phyloP scores from a whole-genome alignment of 2,113 vertebrate genomes.

The Noctilio leporinus region DNA sequence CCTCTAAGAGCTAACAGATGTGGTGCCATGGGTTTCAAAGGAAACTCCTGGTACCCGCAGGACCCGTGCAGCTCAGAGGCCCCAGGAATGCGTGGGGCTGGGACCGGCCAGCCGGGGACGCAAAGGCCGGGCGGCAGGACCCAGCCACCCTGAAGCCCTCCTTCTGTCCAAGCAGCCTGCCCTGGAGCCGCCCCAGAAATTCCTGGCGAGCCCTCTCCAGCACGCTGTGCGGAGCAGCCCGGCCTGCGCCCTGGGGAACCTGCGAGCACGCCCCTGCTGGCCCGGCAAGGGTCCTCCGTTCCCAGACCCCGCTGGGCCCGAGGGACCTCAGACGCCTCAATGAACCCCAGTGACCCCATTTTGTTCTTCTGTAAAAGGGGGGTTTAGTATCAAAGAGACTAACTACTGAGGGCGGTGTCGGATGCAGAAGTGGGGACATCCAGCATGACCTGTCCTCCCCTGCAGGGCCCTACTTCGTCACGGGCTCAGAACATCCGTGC shows the following conservation, averaged over 20 bases:
- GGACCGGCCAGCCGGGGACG: conserved; percentile 61
- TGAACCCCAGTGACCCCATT: neutral
- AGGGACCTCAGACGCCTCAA: neutral
- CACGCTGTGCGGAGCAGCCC: conserved; percentile 57
- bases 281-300: no score
- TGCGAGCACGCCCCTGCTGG: neutral
- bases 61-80: conserved; percentile 74
- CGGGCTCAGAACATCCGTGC: accelerated
- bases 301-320: accelerated
- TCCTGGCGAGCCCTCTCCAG: conserved; percentile 64
- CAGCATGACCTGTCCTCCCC: accelerated
- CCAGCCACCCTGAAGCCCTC: conserved; percentile 59
- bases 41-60: conserved; percentile 76
- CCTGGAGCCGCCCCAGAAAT: conserved; percentile 71
- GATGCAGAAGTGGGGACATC: neutral
- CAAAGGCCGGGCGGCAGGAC: conserved; percentile 59
- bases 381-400: neutral
- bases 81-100: conserved; percentile 75
- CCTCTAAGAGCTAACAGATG: conserved; percentile 85
- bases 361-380: neutral
- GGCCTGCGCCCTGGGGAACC: conserved; percentile 40
- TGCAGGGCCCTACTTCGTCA: accelerated
- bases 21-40: conserved; percentile 80
- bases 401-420: neutral
- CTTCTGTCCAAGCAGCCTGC: conserved; percentile 65